Percentiles rank a stretch among this genome's conserved stretches.
Evolutionary conservation across 2,888 invertebrate species (phyloP).

Genomic region (Slavum lentiscoides): DNA sequence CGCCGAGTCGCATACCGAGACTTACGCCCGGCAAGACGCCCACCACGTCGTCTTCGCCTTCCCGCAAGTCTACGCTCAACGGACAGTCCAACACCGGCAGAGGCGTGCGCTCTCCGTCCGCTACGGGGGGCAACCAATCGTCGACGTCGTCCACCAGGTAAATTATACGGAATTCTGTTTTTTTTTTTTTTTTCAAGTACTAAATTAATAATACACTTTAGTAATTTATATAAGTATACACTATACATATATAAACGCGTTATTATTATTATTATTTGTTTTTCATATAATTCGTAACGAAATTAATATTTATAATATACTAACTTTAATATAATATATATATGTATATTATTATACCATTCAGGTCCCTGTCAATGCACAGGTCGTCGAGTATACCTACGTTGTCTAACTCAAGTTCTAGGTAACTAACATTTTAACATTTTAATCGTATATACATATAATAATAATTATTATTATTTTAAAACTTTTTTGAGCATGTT

Average conservation of each 20-base stretch:
- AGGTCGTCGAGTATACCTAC: slow-evolving; percentile 89
- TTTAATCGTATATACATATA: slow-evolving; percentile 3
- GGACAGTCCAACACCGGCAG: slow-evolving; percentile 64
- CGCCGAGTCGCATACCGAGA: slow-evolving; percentile 78
- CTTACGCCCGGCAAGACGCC: slow-evolving; percentile 62
- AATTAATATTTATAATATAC: background rate
- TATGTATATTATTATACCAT: slow-evolving; percentile 26
- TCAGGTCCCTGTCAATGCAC: slow-evolving; percentile 68
- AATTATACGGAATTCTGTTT: background rate
- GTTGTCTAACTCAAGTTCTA: slow-evolving; percentile 74
- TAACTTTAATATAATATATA: no score
- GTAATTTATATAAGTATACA: no score
- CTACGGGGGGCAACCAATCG: slow-evolving; percentile 59
- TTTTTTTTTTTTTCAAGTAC: background rate
- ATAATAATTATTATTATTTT: slow-evolving; percentile 1
- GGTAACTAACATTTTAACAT: slow-evolving; percentile 64
- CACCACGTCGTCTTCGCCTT: slow-evolving; percentile 62
- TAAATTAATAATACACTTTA: no score
- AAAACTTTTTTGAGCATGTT: background rate
- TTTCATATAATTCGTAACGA: background rate
- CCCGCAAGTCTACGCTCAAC: slow-evolving; percentile 58
- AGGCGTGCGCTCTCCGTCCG: slow-evolving; percentile 68
- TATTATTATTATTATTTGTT: no score
- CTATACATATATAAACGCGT: no score
- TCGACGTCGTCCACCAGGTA: slow-evolving; percentile 54